Evolutionary conservation across 2,888 invertebrate genomes (phyloP).

Genomic region (Calameuta pallipes): DNA sequence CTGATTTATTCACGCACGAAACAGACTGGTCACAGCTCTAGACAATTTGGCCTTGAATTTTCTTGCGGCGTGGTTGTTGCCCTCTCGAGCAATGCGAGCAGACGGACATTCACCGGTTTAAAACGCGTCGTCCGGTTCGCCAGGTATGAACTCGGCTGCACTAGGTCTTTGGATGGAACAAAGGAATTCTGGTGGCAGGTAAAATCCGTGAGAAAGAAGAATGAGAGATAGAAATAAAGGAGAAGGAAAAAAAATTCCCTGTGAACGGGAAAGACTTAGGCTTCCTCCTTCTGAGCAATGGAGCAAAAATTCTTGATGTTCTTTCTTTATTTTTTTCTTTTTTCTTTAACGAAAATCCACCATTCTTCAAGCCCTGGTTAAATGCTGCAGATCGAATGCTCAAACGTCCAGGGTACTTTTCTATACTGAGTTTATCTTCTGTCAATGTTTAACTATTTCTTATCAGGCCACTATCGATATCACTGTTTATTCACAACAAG

Average conservation of each 20-base stretch:
- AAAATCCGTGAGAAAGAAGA: background rate
- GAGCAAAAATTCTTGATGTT: background rate
- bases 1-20: background rate
- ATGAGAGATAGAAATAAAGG: background rate
- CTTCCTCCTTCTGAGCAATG: background rate
- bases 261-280: background rate
- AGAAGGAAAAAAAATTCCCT: background rate
- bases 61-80: constrained; percentile 40
- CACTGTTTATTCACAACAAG: constrained; percentile 5
- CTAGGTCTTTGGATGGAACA: constrained; percentile 42
- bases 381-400: background rate
- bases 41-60: constrained; percentile 37
- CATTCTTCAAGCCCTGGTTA: background rate
- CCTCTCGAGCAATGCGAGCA: constrained; percentile 40
- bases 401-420: background rate
- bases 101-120: constrained; percentile 49
- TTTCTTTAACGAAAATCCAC: background rate
- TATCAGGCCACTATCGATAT: constrained; percentile 4
- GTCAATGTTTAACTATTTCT: constrained; percentile 7
- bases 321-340: background rate
- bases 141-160: constrained; percentile 4
- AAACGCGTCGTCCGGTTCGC: constrained; percentile 24
- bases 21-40: background rate
- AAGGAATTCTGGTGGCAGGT: constrained; percentile 51
- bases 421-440: background rate